Evolutionary conservation across 2,888 invertebrate genomes (phyloP).

Genomic region (Harpalus rufipes): DNA sequence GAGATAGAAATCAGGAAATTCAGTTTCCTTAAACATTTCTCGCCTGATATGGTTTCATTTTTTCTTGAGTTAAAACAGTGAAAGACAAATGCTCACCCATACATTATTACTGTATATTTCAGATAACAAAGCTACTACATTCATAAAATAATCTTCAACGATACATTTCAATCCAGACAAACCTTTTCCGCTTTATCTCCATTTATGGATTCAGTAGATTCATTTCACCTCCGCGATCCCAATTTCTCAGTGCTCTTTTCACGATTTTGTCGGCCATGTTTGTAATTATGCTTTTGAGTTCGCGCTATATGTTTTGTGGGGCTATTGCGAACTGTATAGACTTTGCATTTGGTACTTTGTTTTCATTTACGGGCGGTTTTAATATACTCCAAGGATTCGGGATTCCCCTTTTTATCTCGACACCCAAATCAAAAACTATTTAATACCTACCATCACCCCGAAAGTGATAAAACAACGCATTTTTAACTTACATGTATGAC

Average conservation of each 20-base stretch:
- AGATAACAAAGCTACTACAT: constrained; percentile 37
- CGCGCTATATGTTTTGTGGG: not conserved
- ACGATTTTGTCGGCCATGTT: constrained; percentile 40
- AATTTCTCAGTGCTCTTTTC: constrained; percentile 43
- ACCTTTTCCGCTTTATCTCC: constrained; percentile 48
- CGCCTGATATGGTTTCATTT: constrained; percentile 34
- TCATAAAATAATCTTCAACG: constrained; percentile 42
- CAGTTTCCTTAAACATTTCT: constrained; percentile 29
- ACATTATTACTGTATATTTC: constrained; percentile 23
- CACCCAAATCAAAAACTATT: not conserved
- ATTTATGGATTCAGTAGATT: constrained; percentile 48
- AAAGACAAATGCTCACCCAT: constrained; percentile 34
- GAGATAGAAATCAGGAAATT: constrained; percentile 38
- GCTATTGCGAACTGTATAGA: not conserved
- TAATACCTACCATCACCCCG: not conserved
- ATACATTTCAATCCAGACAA: constrained; percentile 53
- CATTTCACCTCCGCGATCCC: constrained; percentile 24
- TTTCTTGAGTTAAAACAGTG: constrained; percentile 7
- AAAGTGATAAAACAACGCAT: too few relatives aligned
- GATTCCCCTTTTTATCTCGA: not conserved
- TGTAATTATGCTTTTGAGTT: constrained; percentile 17
- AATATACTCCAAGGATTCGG: not conserved
- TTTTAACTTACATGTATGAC: too few relatives aligned
- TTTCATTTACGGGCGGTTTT: not conserved
- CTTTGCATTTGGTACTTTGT: not conserved